Evolutionary conservation across 2,113 vertebrate genomes (phyloP).

Genomic region (Nannobrachium achirus): DNA sequence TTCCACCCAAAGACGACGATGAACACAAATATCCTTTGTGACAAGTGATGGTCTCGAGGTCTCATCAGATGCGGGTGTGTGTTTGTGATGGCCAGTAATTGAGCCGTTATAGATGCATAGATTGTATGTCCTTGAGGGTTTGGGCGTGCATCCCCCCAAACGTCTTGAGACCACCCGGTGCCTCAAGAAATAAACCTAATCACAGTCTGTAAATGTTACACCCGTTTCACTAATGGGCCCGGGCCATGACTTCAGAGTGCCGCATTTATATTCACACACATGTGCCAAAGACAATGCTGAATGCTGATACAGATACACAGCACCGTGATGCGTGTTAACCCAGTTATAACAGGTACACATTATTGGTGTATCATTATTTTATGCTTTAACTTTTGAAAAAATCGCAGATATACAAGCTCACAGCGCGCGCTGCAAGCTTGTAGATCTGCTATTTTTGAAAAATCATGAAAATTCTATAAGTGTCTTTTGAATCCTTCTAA

Average conservation of each 20-base stretch:
- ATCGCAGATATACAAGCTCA: no score
- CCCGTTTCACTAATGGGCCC: constrained; percentile 71
- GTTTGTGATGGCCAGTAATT: constrained; percentile 72
- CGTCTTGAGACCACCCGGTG: constrained; percentile 65
- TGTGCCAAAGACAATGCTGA: constrained; percentile 72
- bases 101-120: constrained; percentile 70
- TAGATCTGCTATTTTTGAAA: no score
- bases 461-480: no score
- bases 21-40: constrained; percentile 55
- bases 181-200: constrained; percentile 73
- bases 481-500: no score
- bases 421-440: no score
- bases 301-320: constrained; percentile 66
- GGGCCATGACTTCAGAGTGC: constrained; percentile 60
- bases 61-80: constrained; percentile 50
- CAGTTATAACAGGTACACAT: no score
- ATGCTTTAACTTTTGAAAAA: no score
- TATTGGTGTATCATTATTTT: no score
- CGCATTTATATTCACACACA: constrained; percentile 74
- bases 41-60: constrained; percentile 51
- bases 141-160: constrained; percentile 66
- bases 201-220: constrained; percentile 82
- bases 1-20: constrained; percentile 30
- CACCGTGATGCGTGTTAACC: constrained; percentile 1
- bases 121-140: constrained; percentile 71